phyloP scores from a whole-genome alignment of 2,797 vertebrate species.

The Myiotriccus ornatus region DNA sequence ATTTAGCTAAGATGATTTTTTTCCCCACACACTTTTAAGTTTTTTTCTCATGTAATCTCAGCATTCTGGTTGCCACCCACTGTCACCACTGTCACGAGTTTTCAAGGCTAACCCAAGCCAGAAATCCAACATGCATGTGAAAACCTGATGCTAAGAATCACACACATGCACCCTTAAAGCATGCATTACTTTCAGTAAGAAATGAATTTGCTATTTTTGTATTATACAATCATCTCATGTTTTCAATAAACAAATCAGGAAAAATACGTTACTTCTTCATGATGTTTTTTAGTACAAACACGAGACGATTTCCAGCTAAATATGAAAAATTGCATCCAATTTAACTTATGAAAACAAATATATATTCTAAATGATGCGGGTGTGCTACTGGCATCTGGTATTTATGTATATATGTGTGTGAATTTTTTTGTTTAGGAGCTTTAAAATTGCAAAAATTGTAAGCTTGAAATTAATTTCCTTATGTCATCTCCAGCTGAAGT shows the following conservation, averaged over 20 bases:
- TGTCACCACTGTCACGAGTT: background rate
- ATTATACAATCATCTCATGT: background rate
- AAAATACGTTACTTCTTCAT: background rate
- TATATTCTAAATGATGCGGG: background rate
- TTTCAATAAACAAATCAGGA: fast-evolving
- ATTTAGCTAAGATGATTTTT: conserved; percentile 64
- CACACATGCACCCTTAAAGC: background rate
- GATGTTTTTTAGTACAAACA: background rate
- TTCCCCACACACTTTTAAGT: background rate
- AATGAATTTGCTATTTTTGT: background rate
- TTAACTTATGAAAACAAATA: background rate
- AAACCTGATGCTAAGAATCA: background rate
- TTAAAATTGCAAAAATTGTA: background rate
- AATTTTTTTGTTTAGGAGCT: background rate
- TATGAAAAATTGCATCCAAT: background rate
- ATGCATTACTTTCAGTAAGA: background rate
- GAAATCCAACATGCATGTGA: background rate
- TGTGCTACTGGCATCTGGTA: background rate
- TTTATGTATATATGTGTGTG: background rate
- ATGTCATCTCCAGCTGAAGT: background rate
- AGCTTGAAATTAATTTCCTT: background rate
- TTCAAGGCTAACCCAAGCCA: background rate
- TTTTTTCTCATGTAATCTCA: background rate
- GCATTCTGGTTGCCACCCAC: background rate
- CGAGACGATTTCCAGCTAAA: background rate